Percentiles rank a stretch among this genome's conserved stretches.
Evolutionary conservation across 2,797 vertebrate species (phyloP).

Genomic region (Masticophis lateralis): DNA sequence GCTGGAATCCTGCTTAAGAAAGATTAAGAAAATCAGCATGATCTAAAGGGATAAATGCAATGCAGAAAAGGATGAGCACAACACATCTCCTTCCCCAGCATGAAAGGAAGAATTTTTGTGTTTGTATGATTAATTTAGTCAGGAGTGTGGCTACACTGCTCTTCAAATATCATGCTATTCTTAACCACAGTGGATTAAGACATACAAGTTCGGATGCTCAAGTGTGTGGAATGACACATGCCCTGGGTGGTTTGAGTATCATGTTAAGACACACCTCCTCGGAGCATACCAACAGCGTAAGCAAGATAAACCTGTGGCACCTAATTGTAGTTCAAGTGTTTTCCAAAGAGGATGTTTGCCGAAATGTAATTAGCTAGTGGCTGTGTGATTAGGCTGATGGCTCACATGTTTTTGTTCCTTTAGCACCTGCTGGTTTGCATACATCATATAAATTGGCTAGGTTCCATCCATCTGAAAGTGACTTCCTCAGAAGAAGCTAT

Average conservation of each 20-base stretch:
- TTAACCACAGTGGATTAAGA: neutral
- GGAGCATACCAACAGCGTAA: neutral
- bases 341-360: conserved; percentile 7
- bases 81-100: neutral
- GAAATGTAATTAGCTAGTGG: conserved; percentile 13
- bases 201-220: neutral
- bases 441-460: conserved; percentile 7
- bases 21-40: neutral
- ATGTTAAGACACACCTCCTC: neutral
- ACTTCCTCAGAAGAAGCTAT: conserved; percentile 10
- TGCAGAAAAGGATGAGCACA: neutral
- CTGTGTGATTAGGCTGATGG: neutral
- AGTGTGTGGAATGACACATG: neutral
- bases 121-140: neutral
- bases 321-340: conserved; percentile 8
- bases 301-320: conserved; percentile 1
- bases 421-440: conserved; percentile 19
- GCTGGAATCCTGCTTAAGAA: neutral
- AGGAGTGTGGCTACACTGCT: neutral
- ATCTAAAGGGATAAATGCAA: neutral
- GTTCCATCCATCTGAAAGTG: conserved; percentile 12
- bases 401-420: conserved; percentile 9
- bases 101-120: neutral
- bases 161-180: neutral
- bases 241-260: neutral